phyloP scores from a whole-genome alignment of 2,797 vertebrate species.

The Pagetopsis macropterus region DNA sequence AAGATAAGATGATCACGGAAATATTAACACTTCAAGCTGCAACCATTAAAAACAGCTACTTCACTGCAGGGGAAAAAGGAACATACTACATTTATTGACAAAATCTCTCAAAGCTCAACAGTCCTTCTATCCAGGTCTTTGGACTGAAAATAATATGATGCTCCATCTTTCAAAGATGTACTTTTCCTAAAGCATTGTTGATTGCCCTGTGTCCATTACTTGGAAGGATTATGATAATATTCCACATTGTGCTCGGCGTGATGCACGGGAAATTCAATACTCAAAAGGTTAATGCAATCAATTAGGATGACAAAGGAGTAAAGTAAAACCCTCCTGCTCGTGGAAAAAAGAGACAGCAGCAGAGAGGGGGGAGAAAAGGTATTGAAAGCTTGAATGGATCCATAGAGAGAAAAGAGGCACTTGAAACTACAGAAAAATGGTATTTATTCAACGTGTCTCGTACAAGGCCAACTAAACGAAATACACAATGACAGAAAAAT shows the following conservation, averaged over 20 bases:
- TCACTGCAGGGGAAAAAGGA: slow-evolving; percentile 26
- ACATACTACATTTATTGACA: slow-evolving; percentile 52
- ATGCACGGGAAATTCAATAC: slow-evolving; percentile 99
- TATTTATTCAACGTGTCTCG: slow-evolving; percentile 82
- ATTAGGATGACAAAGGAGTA: slow-evolving; percentile 99
- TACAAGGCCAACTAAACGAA: slow-evolving; percentile 77
- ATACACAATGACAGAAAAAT: slow-evolving; percentile 68
- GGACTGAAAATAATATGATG: slow-evolving; percentile 85
- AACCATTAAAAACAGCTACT: slow-evolving; percentile 3
- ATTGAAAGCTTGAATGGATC: slow-evolving; percentile 84
- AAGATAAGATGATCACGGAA: not conserved
- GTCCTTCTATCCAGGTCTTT: slow-evolving; percentile 72
- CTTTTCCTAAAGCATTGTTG: slow-evolving; percentile 93
- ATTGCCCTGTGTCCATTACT: slow-evolving; percentile 99
- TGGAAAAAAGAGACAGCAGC: slow-evolving; percentile 89
- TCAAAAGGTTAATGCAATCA: slow-evolving; percentile 99
- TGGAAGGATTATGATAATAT: slow-evolving; percentile 99
- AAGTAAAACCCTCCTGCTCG: slow-evolving; percentile 98
- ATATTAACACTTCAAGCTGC: not conserved
- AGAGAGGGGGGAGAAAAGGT: slow-evolving; percentile 79
- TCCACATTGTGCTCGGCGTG: slow-evolving; percentile 97
- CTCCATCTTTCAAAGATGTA: slow-evolving; percentile 90
- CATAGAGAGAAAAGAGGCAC: slow-evolving; percentile 82
- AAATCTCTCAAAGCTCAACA: slow-evolving; percentile 80
- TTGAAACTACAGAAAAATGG: slow-evolving; percentile 85